Conservation (phyloP, 92 coral and sea anemone species). For the Anthopleura xanthogrammica region DNA sequence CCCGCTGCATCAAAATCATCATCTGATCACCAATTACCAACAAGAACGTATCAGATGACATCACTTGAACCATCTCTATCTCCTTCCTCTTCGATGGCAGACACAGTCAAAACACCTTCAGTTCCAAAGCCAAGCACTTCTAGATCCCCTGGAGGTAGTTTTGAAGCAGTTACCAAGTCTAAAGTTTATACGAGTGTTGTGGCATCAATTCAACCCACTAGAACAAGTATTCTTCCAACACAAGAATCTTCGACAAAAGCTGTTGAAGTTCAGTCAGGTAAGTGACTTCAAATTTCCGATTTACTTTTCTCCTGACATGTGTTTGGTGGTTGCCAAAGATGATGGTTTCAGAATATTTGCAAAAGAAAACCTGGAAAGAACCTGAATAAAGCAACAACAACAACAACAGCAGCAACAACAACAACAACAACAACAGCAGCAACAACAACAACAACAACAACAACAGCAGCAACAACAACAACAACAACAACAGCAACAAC, state of each 20-base stretch:
- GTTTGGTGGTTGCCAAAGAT: too few relatives aligned
- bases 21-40: background rate
- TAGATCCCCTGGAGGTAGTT: background rate
- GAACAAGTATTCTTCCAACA: background rate
- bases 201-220: slow-evolving; percentile 1
- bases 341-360: too few relatives aligned
- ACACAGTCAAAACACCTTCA: background rate
- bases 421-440: background rate
- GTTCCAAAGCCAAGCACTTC: background rate
- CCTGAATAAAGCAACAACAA: too few relatives aligned
- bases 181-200: background rate
- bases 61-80: background rate
- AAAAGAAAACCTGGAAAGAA: too few relatives aligned
- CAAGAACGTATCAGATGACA: background rate
- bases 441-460: background rate
- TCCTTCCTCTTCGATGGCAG: background rate
- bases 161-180: background rate
- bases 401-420: background rate
- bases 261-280: slow-evolving; percentile 1
- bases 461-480: background rate
- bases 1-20: background rate
- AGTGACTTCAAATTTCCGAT: background rate
- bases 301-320: background rate
- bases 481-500: too few relatives aligned
- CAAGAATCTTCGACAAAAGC: background rate